Evolutionary conservation across 1,140 invertebrate genomes (phyloP).

Genomic region (Stenopsyche tienmushanensis): DNA sequence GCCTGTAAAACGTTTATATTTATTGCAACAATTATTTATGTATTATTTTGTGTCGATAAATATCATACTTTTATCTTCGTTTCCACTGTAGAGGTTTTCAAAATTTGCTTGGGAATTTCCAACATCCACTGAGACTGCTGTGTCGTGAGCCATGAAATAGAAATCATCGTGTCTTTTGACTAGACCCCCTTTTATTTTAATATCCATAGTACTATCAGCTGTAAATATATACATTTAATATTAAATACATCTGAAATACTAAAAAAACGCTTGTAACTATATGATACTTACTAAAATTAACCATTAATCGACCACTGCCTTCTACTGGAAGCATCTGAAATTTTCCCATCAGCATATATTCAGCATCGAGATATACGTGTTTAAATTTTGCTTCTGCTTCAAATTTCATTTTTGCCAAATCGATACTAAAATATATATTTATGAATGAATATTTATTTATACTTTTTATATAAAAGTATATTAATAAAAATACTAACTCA

Average conservation of each 20-base stretch:
- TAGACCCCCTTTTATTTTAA: constrained; percentile 38
- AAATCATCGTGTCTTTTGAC: constrained; percentile 42
- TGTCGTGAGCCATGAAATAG: constrained; percentile 42
- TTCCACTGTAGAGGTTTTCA: constrained; percentile 36
- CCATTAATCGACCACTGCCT: constrained; percentile 53
- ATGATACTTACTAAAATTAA: constrained; percentile 55
- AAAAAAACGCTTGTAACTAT: neutral
- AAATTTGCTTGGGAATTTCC: constrained; percentile 30
- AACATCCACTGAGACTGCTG: constrained; percentile 37
- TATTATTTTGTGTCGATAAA: neutral
- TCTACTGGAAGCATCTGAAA: constrained; percentile 57
- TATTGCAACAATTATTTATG: neutral
- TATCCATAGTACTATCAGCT: constrained; percentile 42
- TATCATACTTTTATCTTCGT: constrained; percentile 31
- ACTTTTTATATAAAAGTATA: constrained; percentile 19
- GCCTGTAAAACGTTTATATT: constrained; percentile 44
- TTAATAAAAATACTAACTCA: constrained; percentile 47
- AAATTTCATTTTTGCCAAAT: constrained; percentile 52
- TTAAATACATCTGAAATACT: neutral
- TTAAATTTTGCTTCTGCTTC: constrained; percentile 51
- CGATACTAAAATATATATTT: constrained; percentile 34
- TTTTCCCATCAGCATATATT: constrained; percentile 55
- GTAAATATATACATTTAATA: constrained; percentile 10
- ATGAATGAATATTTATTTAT: constrained; percentile 2
- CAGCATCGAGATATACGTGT: constrained; percentile 49